A percentile compares a stretch with the other conserved stretches of the same genome.
Conservation (phyloP, 2,888 invertebrate genomes). For the Apeira syringaria region DNA sequence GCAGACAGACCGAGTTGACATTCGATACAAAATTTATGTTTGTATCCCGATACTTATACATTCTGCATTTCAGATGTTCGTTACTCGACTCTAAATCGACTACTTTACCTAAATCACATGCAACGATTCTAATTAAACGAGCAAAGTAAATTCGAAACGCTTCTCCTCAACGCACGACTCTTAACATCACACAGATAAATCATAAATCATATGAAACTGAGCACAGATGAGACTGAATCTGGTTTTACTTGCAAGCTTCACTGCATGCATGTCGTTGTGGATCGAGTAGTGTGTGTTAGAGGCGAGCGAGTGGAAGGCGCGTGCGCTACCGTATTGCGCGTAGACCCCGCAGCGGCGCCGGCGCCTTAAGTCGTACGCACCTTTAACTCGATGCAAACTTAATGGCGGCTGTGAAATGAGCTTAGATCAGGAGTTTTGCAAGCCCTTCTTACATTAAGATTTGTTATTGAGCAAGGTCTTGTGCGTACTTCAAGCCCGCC, state of each 20-base stretch:
- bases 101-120: slow-evolving; percentile 77
- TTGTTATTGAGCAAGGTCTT: too few relatives aligned
- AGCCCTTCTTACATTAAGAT: too few relatives aligned
- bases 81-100: slow-evolving; percentile 73
- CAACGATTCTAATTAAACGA: slow-evolving; percentile 64
- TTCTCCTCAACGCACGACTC: slow-evolving; percentile 84
- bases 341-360: too few relatives aligned
- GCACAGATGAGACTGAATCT: slow-evolving; percentile 82
- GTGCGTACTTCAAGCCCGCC: too few relatives aligned
- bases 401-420: too few relatives aligned
- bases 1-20: slow-evolving; percentile 61
- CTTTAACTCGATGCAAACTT: too few relatives aligned
- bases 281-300: slow-evolving; percentile 72
- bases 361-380: too few relatives aligned
- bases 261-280: slow-evolving; percentile 81
- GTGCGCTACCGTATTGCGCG: slow-evolving; percentile 10
- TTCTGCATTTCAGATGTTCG: slow-evolving; percentile 77
- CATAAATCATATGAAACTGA: slow-evolving; percentile 82
- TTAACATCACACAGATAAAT: slow-evolving; percentile 81
- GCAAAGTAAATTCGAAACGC: slow-evolving; percentile 83
- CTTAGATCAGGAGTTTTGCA: too few relatives aligned
- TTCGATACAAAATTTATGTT: slow-evolving; percentile 55
- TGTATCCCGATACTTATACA: slow-evolving; percentile 71
- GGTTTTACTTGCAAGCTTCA: slow-evolving; percentile 83
- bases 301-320: slow-evolving; percentile 33